A percentile compares a stretch with the other conserved stretches of the same genome.
Evolutionary conservation across 2,797 vertebrate species (phyloP).

Genomic region (Gallinago solitaria): DNA sequence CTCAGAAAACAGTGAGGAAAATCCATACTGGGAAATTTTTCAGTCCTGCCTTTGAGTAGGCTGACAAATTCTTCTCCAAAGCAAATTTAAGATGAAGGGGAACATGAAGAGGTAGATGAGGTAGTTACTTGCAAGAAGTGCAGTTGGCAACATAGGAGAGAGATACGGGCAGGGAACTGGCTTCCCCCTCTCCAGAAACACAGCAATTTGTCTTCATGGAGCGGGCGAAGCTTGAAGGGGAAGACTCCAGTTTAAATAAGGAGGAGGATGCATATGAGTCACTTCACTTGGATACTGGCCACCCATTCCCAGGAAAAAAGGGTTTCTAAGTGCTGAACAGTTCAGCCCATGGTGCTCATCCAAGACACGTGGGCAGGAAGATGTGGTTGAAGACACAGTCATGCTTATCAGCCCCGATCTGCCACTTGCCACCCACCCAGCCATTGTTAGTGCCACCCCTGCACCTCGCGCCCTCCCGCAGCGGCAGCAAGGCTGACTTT

Average conservation of each 20-base stretch:
- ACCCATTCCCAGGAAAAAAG: not conserved
- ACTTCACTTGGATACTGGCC: not conserved
- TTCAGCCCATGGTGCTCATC: not conserved
- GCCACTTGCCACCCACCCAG: not conserved
- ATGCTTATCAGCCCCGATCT: rapidly evolving
- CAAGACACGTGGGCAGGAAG: not conserved
- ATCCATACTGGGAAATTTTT: not conserved
- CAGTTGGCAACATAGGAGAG: not conserved
- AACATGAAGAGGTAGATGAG: not conserved
- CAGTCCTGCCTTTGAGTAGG: not conserved
- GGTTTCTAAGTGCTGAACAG: not conserved
- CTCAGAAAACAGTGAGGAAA: not conserved
- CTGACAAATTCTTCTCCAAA: not conserved
- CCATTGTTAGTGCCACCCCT: not conserved
- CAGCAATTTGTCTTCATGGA: not conserved
- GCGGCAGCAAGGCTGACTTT: not conserved
- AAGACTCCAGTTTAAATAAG: not conserved
- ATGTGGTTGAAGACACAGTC: not conserved
- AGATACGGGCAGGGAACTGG: not conserved
- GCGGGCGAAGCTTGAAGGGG: not conserved
- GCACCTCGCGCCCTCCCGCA: rapidly evolving
- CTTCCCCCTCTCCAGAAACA: not conserved
- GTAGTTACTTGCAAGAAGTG: not conserved
- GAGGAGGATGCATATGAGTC: not conserved
- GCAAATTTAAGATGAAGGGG: not conserved